Evolutionary conservation across 1,140 invertebrate species (phyloP).

Genomic region (Adelges cooleyi): DNA sequence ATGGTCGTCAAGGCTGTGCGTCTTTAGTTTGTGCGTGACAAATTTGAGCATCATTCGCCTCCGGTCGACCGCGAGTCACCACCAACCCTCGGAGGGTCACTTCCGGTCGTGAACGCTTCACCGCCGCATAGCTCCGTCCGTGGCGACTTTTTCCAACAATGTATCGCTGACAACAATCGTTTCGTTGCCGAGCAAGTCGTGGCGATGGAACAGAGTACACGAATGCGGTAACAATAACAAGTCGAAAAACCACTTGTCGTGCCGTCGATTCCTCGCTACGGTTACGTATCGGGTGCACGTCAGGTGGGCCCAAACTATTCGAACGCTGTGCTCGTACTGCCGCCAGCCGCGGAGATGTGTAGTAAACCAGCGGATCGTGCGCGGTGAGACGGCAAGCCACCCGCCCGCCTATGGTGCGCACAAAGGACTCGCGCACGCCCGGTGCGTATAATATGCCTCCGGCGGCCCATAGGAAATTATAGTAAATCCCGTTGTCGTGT

Average conservation of each 20-base stretch:
- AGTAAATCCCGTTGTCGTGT: conserved; percentile 25
- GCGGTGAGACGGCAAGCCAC: neutral
- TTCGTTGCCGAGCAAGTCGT: neutral
- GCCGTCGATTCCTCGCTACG: neutral
- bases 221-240: neutral
- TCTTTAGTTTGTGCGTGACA: conserved; percentile 20
- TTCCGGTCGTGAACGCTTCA: neutral
- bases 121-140: neutral
- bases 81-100: neutral
- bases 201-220: too few relatives aligned
- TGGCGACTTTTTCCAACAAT: neutral
- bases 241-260: neutral
- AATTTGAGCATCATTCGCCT: conserved; percentile 23
- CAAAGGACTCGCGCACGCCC: conserved; percentile 23
- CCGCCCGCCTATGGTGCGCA: neutral
- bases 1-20: conserved; percentile 21
- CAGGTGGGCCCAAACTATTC: too few relatives aligned
- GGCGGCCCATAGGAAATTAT: neutral
- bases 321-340: neutral
- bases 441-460: neutral
- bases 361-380: conserved; percentile 16
- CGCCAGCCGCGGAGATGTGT: neutral
- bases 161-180: neutral
- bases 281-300: too few relatives aligned
- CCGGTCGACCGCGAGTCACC: neutral